Evolutionary conservation across 2,113 vertebrate genomes (phyloP), one percentile per base, ranked within the genome.

Genomic region (Prionailurus viverrinus): DNA sequence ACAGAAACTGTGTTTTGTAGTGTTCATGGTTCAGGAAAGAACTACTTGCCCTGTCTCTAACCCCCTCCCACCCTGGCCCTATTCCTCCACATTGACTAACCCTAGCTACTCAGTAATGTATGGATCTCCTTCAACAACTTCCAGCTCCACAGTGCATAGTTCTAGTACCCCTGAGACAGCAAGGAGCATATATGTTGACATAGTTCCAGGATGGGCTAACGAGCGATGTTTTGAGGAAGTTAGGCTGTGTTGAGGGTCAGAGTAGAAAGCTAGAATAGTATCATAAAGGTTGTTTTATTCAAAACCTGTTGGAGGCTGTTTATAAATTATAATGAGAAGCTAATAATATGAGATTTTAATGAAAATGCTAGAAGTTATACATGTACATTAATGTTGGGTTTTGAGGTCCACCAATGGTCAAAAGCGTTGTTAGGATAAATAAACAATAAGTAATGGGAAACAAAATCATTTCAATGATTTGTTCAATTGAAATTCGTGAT

Each of bases 401-500:
- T 65, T 33, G 27, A 85, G 12, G 4, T 45, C 25, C 4, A 21
- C 69, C 41, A 36, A 5, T 92, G 12, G 10, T 66, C 25, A 92
- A 89, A 83, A 83, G 6, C 14, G 8, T 18, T 93, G 27, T 68
- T 86, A 69, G 21, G 55, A 74, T 63, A 95, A 53, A 33, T 55
- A 48, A 95, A 31, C 9, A 63, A 41, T 91, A 82, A 88, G 68
- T 48, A 68, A 36, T 27, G 36, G 31, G 53, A 82, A 97, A 80
- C 39, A 65, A 86, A 91, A n/a, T 2, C 36, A 29, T 36, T 66
- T 87, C 19, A 78, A 23, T 66, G 36, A 33, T 71, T 85, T 69
- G 16, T 91, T 63, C 29, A 31, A 12, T 74, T 79, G 85, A 88
- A 61, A 93, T 69, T 36, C 19, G 12, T 93, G 48, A n/a, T 76